These are phyloP conservation scores for Drosophila lacicola DNA, from an alignment of 2,888 invertebrate species.

Conservation along the genomic window DNA sequence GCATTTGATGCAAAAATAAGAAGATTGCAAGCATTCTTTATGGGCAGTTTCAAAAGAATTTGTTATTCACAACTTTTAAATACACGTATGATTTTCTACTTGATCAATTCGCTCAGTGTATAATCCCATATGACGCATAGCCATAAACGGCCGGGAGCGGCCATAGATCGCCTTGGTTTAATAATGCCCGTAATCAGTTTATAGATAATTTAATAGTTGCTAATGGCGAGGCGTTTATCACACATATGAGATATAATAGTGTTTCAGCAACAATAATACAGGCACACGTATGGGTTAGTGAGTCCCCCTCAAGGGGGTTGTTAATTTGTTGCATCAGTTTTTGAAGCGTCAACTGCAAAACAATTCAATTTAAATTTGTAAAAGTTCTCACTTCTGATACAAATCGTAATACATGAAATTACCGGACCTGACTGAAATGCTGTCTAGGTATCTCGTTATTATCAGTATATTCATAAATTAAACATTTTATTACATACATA, in stretches of 20 bases:
- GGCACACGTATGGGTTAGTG: constrained; percentile 1
- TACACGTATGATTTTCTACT: neutral
- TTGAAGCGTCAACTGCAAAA: neutral
- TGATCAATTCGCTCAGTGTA: constrained; percentile 29
- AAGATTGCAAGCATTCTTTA: too few relatives aligned
- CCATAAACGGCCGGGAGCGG: constrained; percentile 23
- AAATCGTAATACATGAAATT: constrained; percentile 22
- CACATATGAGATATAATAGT: constrained; percentile 35
- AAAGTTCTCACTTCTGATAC: constrained; percentile 8
- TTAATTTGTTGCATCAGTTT: constrained; percentile 21
- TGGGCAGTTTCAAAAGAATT: too few relatives aligned
- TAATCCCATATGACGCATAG: constrained; percentile 43
- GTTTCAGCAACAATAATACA: constrained; percentile 7
- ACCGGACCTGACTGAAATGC: neutral
- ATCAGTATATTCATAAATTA: constrained; percentile 24
- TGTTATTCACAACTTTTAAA: neutral
- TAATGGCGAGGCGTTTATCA: constrained; percentile 61
- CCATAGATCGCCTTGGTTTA: constrained; percentile 47
- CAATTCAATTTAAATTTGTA: constrained; percentile 5
- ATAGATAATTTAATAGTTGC: constrained; percentile 75
- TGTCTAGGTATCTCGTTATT: constrained; percentile 5
- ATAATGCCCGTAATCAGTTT: constrained; percentile 65
- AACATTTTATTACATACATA: constrained; percentile 20
- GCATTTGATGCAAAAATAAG: too few relatives aligned
- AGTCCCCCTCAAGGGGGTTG: neutral